phyloP scores from a whole-genome alignment of 2,888 invertebrate genomes.

The Tiphia femorata region DNA sequence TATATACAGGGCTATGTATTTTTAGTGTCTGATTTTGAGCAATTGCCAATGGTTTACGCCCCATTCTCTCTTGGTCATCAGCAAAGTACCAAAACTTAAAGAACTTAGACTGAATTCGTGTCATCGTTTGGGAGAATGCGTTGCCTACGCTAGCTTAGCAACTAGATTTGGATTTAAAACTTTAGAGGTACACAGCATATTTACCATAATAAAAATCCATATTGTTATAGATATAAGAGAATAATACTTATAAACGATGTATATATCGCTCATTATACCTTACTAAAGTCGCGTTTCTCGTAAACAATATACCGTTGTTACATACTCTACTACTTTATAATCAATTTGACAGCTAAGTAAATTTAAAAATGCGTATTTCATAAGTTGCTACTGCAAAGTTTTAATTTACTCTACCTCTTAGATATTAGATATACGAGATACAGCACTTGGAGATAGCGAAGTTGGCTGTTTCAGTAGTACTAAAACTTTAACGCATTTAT shows the following conservation, averaged over 20 bases:
- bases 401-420: slow-evolving; percentile 17
- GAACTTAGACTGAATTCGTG: slow-evolving; percentile 78
- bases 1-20: slow-evolving; percentile 20
- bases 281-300: no score
- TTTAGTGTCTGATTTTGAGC: slow-evolving; percentile 78
- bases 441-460: slow-evolving; percentile 74
- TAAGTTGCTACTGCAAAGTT: no score
- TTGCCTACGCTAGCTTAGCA: slow-evolving; percentile 83
- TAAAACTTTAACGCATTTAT: slow-evolving; percentile 70
- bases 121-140: slow-evolving; percentile 76
- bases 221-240: slow-evolving; percentile 21
- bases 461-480: slow-evolving; percentile 73
- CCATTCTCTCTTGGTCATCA: slow-evolving; percentile 79
- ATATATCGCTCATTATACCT: no score
- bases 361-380: no score
- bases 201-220: neutral
- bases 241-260: no score
- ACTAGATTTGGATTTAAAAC: slow-evolving; percentile 79
- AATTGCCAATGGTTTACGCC: slow-evolving; percentile 82
- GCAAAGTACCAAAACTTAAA: slow-evolving; percentile 76
- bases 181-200: slow-evolving; percentile 69
- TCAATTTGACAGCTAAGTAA: no score
- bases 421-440: slow-evolving; percentile 73
- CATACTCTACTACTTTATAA: no score
- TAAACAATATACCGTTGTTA: no score